Evolutionary conservation across 1,140 invertebrate species (phyloP).

Genomic region (Pygmarrhopalites habei): DNA sequence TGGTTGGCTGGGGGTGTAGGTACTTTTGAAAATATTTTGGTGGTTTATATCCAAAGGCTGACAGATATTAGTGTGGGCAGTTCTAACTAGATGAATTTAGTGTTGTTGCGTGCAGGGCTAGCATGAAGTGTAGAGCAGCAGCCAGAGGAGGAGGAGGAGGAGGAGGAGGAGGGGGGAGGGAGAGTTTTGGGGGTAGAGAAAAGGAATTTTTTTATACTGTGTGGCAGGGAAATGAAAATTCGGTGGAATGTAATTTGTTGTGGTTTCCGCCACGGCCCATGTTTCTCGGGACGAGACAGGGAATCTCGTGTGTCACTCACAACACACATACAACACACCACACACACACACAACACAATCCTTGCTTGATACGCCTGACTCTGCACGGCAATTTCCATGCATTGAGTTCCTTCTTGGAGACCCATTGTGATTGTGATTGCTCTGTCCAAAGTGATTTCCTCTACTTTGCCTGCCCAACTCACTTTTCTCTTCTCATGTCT

Average conservation of each 20-base stretch:
- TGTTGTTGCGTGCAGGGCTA: conserved; percentile 15
- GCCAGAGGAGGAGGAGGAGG: not conserved
- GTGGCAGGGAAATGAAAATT: conserved; percentile 22
- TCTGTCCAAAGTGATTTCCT: conserved; percentile 28
- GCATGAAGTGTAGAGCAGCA: no score
- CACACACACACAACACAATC: no score
- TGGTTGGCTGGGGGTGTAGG: no score
- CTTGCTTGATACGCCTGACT: conserved; percentile 13
- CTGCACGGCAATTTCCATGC: conserved; percentile 23
- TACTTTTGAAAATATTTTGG: no score
- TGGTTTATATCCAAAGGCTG: no score
- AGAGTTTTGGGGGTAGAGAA: no score
- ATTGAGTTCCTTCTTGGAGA: conserved; percentile 20
- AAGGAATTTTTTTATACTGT: conserved; percentile 25
- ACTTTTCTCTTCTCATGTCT: not conserved
- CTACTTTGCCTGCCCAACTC: not conserved
- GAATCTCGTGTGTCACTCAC: conserved; percentile 28
- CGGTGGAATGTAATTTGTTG: conserved; percentile 39
- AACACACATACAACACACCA: no score
- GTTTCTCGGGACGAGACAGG: not conserved
- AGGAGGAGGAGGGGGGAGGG: conserved; percentile 4
- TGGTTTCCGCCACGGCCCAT: conserved; percentile 25
- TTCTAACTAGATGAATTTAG: no score
- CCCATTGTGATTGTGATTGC: conserved; percentile 23
- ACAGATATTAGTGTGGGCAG: no score